phyloP scores from a whole-genome alignment of 2,888 invertebrate genomes.

The Lycocerus yunnanus region DNA sequence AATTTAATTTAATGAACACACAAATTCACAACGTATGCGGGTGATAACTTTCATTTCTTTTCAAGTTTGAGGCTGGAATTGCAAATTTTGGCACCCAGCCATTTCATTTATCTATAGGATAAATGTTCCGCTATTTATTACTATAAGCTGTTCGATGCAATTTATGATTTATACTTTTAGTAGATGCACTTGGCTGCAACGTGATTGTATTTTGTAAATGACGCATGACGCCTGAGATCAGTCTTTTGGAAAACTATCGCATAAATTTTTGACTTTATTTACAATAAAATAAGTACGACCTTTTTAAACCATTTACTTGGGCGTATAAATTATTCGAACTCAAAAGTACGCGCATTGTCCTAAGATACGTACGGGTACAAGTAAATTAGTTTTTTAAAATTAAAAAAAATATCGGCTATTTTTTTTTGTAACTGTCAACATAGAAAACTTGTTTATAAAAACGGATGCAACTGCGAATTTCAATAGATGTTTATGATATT shows the following conservation, averaged over 20 bases:
- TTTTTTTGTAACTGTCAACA: too few relatives aligned
- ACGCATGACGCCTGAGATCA: background rate
- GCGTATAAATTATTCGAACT: background rate
- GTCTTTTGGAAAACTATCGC: background rate
- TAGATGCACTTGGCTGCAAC: slow-evolving; percentile 17
- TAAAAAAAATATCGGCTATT: too few relatives aligned
- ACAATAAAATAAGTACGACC: background rate
- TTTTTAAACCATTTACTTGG: background rate
- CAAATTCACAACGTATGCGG: slow-evolving; percentile 4
- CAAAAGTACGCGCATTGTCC: too few relatives aligned
- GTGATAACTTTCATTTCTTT: slow-evolving; percentile 1
- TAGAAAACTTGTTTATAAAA: too few relatives aligned
- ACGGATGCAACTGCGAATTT: too few relatives aligned
- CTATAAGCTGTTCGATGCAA: slow-evolving; percentile 21
- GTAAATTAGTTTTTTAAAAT: too few relatives aligned
- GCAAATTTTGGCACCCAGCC: slow-evolving; percentile 21
- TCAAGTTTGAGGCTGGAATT: slow-evolving; percentile 8
- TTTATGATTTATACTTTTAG: slow-evolving; percentile 20
- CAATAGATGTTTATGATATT: too few relatives aligned
- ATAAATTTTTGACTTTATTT: background rate
- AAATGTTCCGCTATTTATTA: slow-evolving; percentile 23
- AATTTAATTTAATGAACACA: slow-evolving; percentile 1
- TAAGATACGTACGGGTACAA: too few relatives aligned
- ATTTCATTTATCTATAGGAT: slow-evolving; percentile 25
- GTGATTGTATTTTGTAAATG: slow-evolving; percentile 12